These are phyloP conservation scores for Rousettus leschenaultii DNA, from an alignment of 2,113 vertebrate genomes.

Conservation along the genomic window DNA sequence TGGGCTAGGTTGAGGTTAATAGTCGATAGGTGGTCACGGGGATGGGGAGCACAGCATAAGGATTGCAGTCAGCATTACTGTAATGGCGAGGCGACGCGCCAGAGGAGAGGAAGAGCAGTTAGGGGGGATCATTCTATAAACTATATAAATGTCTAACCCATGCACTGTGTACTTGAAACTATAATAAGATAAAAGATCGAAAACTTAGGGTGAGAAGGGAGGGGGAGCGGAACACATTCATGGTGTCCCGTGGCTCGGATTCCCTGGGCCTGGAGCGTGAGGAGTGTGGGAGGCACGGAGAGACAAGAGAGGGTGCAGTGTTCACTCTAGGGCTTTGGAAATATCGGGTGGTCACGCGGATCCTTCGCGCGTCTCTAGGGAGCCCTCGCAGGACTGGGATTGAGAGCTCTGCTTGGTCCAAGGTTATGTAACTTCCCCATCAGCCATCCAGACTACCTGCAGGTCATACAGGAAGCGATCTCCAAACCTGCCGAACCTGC, in stretches of 20 bases:
- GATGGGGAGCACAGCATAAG: no score
- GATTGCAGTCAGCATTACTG: no score
- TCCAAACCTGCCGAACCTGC: slow-evolving; percentile 44
- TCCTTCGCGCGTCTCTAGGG: not conserved
- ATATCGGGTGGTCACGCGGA: not conserved
- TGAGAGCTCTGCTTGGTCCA: not conserved
- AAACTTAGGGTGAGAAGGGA: no score
- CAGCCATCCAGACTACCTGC: not conserved
- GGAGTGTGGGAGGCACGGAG: not conserved
- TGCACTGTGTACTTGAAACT: no score
- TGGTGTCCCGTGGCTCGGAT: not conserved
- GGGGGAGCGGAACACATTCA: no score
- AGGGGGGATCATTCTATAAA: no score
- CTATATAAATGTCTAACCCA: no score
- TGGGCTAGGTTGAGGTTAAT: not conserved
- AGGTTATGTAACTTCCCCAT: slow-evolving; percentile 38
- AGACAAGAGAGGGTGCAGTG: not conserved
- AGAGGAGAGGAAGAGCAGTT: no score
- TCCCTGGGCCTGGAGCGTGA: not conserved
- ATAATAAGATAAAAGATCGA: not conserved
- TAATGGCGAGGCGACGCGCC: no score
- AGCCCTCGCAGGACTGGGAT: not conserved
- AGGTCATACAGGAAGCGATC: not conserved
- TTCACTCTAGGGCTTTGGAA: not conserved
- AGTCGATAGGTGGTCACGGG: no score